A percentile compares a stretch with the other conserved stretches of the same genome.
Conservation (phyloP, 2,888 invertebrate genomes). For the Ommatoiulus sabulosus region DNA sequence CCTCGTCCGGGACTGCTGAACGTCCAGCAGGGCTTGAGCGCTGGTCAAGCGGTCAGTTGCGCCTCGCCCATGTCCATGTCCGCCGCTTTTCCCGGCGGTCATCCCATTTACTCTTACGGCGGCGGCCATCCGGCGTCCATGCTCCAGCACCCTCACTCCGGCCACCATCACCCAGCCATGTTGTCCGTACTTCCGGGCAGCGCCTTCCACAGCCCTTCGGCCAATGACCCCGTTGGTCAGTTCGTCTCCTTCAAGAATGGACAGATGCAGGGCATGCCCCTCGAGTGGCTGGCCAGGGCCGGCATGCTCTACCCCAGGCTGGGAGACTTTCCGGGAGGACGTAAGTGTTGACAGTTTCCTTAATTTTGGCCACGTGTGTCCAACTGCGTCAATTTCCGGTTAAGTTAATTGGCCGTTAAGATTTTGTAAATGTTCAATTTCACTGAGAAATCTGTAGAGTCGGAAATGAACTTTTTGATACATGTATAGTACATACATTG, state of each 20-base stretch:
- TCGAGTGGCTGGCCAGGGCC: constrained; percentile 62
- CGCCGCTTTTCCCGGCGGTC: constrained; percentile 57
- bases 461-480: too few relatives aligned
- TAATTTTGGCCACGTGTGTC: too few relatives aligned
- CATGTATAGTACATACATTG: too few relatives aligned
- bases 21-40: not conserved
- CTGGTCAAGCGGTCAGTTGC: not conserved
- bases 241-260: constrained; percentile 58
- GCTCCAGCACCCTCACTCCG: constrained; percentile 56
- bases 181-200: constrained; percentile 54
- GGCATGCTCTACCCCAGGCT: constrained; percentile 62
- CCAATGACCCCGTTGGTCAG: constrained; percentile 52
- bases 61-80: constrained; percentile 24
- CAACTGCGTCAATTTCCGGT: too few relatives aligned
- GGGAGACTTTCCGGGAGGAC: constrained; percentile 61
- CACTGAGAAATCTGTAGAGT: too few relatives aligned
- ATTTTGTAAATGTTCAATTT: too few relatives aligned
- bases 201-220: constrained; percentile 61
- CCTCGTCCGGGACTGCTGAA: constrained; percentile 59
- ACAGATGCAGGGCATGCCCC: constrained; percentile 59
- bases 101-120: constrained; percentile 61
- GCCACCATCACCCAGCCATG: not conserved
- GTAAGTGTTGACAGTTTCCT: constrained; percentile 39
- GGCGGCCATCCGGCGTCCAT: constrained; percentile 56
- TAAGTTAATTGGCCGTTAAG: too few relatives aligned